Conservation (phyloP, 1,140 invertebrate species). For the Plectrocnemia conspersa region DNA sequence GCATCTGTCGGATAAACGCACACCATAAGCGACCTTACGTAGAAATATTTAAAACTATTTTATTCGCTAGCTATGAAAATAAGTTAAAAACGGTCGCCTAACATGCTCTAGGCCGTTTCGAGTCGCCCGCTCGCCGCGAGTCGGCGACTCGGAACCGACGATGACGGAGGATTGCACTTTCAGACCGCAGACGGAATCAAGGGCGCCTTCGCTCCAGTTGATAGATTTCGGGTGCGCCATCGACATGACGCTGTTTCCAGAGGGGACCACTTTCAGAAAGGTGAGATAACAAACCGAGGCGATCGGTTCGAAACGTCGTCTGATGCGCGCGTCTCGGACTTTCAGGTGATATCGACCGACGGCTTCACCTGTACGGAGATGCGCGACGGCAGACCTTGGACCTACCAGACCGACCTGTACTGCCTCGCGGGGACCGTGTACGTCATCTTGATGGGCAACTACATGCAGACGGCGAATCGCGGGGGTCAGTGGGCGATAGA, state of each 20-base stretch:
- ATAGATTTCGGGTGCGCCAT: conserved; percentile 87
- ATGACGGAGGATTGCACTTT: too few species aligned
- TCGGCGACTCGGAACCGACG: too few species aligned
- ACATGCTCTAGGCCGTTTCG: too few species aligned
- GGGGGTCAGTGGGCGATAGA: conserved; percentile 63
- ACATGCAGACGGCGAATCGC: conserved; percentile 74
- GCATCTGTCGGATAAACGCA: too few species aligned
- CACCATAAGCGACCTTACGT: too few species aligned
- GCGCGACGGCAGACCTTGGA: conserved; percentile 83
- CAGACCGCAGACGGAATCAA: conserved; percentile 56
- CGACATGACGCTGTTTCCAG: conserved; percentile 80
- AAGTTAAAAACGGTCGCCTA: too few species aligned
- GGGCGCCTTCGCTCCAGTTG: conserved; percentile 65
- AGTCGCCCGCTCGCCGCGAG: too few species aligned
- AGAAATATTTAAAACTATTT: too few species aligned
- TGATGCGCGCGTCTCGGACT: too few species aligned
- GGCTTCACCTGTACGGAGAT: conserved; percentile 83
- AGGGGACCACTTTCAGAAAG: conserved; percentile 71
- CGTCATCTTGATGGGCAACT: conserved; percentile 78
- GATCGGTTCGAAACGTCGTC: too few species aligned
- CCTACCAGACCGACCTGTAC: conserved; percentile 87
- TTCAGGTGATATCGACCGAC: conserved; percentile 62
- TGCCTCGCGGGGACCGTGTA: conserved; percentile 82
- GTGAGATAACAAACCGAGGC: too few species aligned
- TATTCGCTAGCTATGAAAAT: too few species aligned